phyloP scores from a whole-genome alignment of 2,797 vertebrate genomes.

The Sebastes taczanowskii region DNA sequence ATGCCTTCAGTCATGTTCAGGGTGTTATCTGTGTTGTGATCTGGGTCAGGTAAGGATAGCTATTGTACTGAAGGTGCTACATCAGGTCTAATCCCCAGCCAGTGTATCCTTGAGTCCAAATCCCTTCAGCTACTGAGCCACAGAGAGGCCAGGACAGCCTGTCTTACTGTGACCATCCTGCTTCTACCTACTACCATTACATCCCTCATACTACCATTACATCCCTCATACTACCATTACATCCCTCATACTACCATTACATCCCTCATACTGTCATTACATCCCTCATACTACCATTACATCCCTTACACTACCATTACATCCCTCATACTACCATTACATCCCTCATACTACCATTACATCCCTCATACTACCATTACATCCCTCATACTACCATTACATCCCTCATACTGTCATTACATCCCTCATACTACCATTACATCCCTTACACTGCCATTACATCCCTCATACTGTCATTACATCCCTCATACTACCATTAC shows the following conservation, averaged over 20 bases:
- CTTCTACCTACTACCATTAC: background rate
- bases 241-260: too few relatives aligned
- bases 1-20: background rate
- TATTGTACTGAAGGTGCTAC: constrained; percentile 17
- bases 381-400: too few relatives aligned
- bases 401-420: background rate
- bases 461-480: background rate
- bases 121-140: constrained; percentile 46
- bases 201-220: too few relatives aligned
- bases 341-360: too few relatives aligned
- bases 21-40: constrained; percentile 34
- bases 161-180: background rate
- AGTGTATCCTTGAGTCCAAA: constrained; percentile 35
- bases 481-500: background rate
- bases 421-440: background rate
- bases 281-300: background rate
- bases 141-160: background rate
- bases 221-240: background rate
- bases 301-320: too few relatives aligned
- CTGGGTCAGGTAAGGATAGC: constrained; percentile 59
- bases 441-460: too few relatives aligned
- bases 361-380: too few relatives aligned
- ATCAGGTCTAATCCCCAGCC: constrained; percentile 42
- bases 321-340: too few relatives aligned
- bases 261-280: too few relatives aligned